A percentile compares a stretch with the other conserved stretches of the same genome.
These are phyloP conservation scores for Limnephilus rhombicus DNA, from an alignment of 2,888 invertebrate genomes.

Conservation along the genomic window DNA sequence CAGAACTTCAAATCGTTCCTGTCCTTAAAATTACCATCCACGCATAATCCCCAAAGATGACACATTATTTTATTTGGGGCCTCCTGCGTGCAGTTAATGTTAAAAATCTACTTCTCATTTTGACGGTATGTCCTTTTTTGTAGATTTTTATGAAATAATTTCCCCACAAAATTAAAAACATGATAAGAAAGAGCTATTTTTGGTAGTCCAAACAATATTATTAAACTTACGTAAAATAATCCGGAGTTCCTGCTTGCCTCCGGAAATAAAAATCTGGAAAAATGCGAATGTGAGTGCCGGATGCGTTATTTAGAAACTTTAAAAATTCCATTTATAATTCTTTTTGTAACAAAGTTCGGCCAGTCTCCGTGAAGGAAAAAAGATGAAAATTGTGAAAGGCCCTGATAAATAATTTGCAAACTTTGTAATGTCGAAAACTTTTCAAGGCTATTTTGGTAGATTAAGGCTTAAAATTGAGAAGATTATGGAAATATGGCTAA, in stretches of 20 bases:
- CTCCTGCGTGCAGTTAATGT: no score
- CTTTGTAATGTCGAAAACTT: constrained; percentile 61
- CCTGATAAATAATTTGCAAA: constrained; percentile 60
- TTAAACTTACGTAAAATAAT: neutral
- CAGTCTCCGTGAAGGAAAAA: constrained; percentile 50
- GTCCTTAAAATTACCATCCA: no score
- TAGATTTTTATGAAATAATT: neutral
- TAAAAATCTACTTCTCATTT: neutral
- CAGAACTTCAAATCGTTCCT: no score
- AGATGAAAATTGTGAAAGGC: constrained; percentile 44
- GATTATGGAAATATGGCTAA: constrained; percentile 63
- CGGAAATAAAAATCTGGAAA: neutral
- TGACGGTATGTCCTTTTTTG: neutral
- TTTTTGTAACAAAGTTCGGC: constrained; percentile 55
- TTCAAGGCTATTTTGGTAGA: constrained; percentile 60
- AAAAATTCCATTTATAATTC: constrained; percentile 13
- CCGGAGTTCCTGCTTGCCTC: neutral
- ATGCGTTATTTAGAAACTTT: constrained; percentile 34
- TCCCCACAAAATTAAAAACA: neutral
- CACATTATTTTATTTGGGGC: no score
- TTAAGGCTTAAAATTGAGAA: constrained; percentile 56
- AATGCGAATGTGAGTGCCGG: constrained; percentile 16
- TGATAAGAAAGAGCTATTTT: neutral
- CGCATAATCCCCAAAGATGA: no score
- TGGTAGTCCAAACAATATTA: neutral